Percentiles rank a stretch among this genome's conserved stretches.
Evolutionary conservation across 2,797 vertebrate genomes (phyloP).

Genomic region (Centroberyx gerrardi): DNA sequence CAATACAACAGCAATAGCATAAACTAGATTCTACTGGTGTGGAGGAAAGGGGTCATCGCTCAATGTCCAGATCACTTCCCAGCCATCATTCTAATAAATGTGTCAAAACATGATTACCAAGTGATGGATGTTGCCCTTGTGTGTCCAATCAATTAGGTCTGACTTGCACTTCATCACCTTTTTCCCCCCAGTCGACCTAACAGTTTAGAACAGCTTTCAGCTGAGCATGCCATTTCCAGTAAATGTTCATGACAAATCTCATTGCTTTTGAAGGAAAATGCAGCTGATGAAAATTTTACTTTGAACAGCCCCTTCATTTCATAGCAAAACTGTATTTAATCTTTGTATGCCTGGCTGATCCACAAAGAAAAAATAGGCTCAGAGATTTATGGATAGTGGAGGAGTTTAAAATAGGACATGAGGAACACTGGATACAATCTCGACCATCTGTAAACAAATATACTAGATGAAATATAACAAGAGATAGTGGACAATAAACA

Average conservation of each 20-base stretch:
- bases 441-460: constrained; percentile 44
- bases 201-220: not conserved
- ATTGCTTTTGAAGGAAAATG: not conserved
- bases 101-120: not conserved
- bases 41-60: not conserved
- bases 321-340: not conserved
- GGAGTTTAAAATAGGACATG: constrained; percentile 35
- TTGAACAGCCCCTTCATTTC: not conserved
- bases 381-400: not conserved
- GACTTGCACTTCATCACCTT: not conserved
- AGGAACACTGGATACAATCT: constrained; percentile 26
- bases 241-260: not conserved
- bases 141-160: not conserved
- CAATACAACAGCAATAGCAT: not conserved
- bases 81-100: not conserved
- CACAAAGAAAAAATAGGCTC: constrained; percentile 21
- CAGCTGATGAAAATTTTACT: not conserved
- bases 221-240: not conserved
- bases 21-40: not conserved
- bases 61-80: not conserved
- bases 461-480: constrained; percentile 39
- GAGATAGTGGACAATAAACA: constrained; percentile 38
- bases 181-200: not conserved
- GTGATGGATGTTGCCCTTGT: not conserved
- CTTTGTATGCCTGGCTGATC: not conserved